Evolutionary conservation across 2,888 invertebrate species (phyloP), one percentile per base, ranked within the genome.

Genomic region (Brachynemurus nebulosus): DNA sequence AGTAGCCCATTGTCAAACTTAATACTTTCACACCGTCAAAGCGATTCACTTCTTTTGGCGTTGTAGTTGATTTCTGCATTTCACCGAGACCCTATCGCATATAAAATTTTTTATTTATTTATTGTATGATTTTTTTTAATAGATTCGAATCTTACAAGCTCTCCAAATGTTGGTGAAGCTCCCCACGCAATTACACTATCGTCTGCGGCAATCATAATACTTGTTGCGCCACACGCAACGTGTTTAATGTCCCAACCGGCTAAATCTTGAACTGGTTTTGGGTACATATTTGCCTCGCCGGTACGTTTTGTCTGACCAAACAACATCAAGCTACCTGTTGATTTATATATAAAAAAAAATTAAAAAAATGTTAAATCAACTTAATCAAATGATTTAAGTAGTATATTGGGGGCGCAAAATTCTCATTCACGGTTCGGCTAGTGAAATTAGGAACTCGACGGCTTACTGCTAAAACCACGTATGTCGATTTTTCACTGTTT

Each of bases 281-380:
- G 93, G 60, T 93, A 93, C 93, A 93, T 93, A 55, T 90, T 90
- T 2, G 93, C 93, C 61, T 95, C 95, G 0, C 92, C 93, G 0
- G 88, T 86, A 46, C 89, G 80, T 59, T 92, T 93, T 0, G 86
- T 86, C 60, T 90, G 90, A 0, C 95, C 95, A 64, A 92, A 93
- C 62, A 93, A 65, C 63, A 78, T 89, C 40, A 84, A 65, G 2
- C 72, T 74, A 33, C 82, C 78, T 71, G 61, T n/a, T n/a, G n/a
- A n/a, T n/a, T n/a, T n/a, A n/a, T n/a, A n/a, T n/a, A n/a, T n/a
- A 2, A 56, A 49, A 34, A 45, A 43, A 47, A 47, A 41, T 35
- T 9, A 40, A 14, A n/a, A 35, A 35, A 35, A 35, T n/a, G n/a
- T n/a, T n/a, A n/a, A n/a, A n/a, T n/a, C n/a, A n/a, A n/a, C n/a